Evolutionary conservation across 2,888 invertebrate species (phyloP), one percentile per base, ranked within the genome.

Genomic region (Eupithecia abbreviata): DNA sequence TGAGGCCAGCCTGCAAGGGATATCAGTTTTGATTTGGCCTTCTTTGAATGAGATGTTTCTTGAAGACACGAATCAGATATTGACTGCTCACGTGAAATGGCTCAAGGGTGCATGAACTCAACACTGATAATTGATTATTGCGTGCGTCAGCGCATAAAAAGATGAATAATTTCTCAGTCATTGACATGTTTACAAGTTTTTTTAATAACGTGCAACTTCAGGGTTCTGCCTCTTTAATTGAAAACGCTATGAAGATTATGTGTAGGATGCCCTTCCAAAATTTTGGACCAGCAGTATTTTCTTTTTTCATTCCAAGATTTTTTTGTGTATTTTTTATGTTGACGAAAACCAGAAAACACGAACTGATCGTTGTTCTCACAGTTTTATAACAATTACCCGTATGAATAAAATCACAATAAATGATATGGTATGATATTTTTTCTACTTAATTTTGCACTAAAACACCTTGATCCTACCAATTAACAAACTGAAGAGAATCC

Each of bases 81-180:
- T 30, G 62, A 4, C 62, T 10, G 62, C 62, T 30, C 62, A 30
- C 62, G 62, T 62, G 62, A 30, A 62, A 30, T 30, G 30, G 30
- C 30, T 30, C 30, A 30, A 62, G 62, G 58, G 30, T 62, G 62
- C 12, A 62, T 30, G 13, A 42, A 66, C 42, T 66, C 42, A 65
- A 13, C 7, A 51, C 58, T 65, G 66, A 42, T 66, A 66, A 66
- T 66, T 66, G 42, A 42, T 66, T 41, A n/a, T 70, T 62, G 62
- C 70, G 62, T 74, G 70, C 42, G 42, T 42, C 62, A 62, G 62
- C 62, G 62, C 30, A 62, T 65, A 66, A 41, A 66, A 66, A 66
- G 13, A 66, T 66, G 42, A 66, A 66, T 66, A 66, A 66, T 66
- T 66, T 66, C 42, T 66, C 66, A 66, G 66, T 66, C 66, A 66